Conservation (phyloP, 1,140 invertebrate genomes). For the Mercenaria mercenaria region DNA sequence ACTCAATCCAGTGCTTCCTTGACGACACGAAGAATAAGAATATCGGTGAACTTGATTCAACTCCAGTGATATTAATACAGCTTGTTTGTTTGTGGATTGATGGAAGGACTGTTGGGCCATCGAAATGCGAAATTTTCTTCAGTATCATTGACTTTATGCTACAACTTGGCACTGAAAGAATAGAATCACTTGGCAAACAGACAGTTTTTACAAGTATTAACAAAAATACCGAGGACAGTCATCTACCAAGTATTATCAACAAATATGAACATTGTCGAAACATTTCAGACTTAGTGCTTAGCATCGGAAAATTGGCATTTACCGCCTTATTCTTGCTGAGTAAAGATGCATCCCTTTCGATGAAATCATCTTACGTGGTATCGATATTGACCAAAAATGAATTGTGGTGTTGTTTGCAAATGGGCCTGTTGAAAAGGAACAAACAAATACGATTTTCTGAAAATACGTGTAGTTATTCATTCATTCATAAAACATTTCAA, state of each 20-base stretch:
- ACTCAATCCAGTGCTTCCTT: no score
- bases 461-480: not conserved
- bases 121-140: not conserved
- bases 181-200: not conserved
- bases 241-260: no score
- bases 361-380: not conserved
- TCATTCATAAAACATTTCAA: not conserved
- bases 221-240: no score
- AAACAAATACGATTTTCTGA: not conserved
- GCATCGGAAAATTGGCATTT: not conserved
- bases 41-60: not conserved
- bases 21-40: not conserved
- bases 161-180: not conserved
- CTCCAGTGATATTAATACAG: not conserved
- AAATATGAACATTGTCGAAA: not conserved
- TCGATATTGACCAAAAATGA: not conserved
- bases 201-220: not conserved
- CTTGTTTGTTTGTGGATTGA: not conserved
- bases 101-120: not conserved
- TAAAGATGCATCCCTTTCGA: not conserved
- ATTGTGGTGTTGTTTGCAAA: not conserved
- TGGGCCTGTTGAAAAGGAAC: not conserved
- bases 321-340: not conserved
- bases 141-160: not conserved
- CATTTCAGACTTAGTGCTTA: not conserved